Conservation (phyloP, 1,140 invertebrate genomes). For the Parapsyche elsis region DNA sequence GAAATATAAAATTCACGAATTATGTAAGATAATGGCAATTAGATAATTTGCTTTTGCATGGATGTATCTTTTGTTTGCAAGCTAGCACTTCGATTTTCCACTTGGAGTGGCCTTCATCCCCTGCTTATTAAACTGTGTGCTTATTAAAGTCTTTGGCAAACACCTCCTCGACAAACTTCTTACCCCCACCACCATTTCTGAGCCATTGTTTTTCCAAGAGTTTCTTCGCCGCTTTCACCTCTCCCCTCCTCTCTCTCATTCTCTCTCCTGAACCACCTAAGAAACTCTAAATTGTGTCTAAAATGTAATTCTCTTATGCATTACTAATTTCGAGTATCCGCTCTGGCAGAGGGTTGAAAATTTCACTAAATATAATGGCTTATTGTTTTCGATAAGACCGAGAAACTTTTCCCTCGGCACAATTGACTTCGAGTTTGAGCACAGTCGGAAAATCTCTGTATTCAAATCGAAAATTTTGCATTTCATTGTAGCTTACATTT, state of each 20-base stretch:
- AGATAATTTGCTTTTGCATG: too few relatives aligned
- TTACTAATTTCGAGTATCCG: conserved; percentile 56
- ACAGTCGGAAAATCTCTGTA: conserved; percentile 37
- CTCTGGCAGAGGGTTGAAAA: conserved; percentile 33
- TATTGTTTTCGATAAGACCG: conserved; percentile 56
- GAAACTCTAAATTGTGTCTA: conserved; percentile 50
- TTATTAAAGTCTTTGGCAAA: conserved; percentile 54
- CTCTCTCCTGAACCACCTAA: neutral
- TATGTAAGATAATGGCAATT: too few relatives aligned
- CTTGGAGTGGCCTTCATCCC: conserved; percentile 23
- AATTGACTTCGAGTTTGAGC: conserved; percentile 51
- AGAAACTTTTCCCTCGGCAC: conserved; percentile 35
- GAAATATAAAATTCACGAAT: too few relatives aligned
- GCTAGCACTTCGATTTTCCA: conserved; percentile 41
- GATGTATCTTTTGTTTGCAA: conserved; percentile 12
- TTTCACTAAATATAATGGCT: conserved; percentile 55
- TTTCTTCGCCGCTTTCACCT: neutral
- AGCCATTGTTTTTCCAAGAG: conserved; percentile 1
- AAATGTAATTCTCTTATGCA: conserved; percentile 56
- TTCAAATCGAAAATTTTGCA: conserved; percentile 1
- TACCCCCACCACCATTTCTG: conserved; percentile 37
- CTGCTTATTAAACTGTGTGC: conserved; percentile 39
- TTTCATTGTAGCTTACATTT: too few relatives aligned
- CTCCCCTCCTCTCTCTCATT: neutral
- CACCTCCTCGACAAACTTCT: conserved; percentile 53